Evolutionary conservation across 2,888 invertebrate genomes (phyloP).

Genomic region (Sesia apiformis): DNA sequence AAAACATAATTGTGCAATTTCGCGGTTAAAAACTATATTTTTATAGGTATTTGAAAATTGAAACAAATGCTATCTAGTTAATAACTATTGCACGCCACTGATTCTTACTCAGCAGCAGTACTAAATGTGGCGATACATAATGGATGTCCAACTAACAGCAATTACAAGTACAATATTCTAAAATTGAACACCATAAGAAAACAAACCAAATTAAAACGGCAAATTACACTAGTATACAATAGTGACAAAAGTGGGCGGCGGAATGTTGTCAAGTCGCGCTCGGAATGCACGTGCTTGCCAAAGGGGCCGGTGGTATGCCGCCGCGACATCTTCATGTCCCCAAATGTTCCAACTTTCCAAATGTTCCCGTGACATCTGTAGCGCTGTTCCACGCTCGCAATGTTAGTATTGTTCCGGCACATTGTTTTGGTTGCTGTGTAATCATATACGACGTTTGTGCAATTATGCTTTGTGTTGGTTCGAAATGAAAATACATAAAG

Average conservation of each 20-base stretch:
- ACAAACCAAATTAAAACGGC: background rate
- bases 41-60: too few species aligned
- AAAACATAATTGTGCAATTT: too few species aligned
- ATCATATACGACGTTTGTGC: background rate
- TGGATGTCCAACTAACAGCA: too few species aligned
- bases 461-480: constrained; percentile 1
- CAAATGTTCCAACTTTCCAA: constrained; percentile 38
- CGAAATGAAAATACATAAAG: constrained; percentile 3
- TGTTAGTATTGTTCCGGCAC: constrained; percentile 2
- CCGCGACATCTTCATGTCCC: constrained; percentile 57
- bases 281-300: constrained; percentile 51
- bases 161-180: too few species aligned
- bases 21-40: too few species aligned
- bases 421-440: constrained; percentile 3
- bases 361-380: constrained; percentile 29
- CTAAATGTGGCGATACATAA: too few species aligned
- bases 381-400: constrained; percentile 6
- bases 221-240: constrained; percentile 4
- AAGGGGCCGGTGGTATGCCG: constrained; percentile 36
- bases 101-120: too few species aligned
- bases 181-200: background rate
- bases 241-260: constrained; percentile 19
- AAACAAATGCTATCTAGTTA: too few species aligned
- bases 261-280: constrained; percentile 42
- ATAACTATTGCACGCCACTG: too few species aligned